Conservation (phyloP, 1,140 invertebrate species). For the Drosophila lacertosa region DNA sequence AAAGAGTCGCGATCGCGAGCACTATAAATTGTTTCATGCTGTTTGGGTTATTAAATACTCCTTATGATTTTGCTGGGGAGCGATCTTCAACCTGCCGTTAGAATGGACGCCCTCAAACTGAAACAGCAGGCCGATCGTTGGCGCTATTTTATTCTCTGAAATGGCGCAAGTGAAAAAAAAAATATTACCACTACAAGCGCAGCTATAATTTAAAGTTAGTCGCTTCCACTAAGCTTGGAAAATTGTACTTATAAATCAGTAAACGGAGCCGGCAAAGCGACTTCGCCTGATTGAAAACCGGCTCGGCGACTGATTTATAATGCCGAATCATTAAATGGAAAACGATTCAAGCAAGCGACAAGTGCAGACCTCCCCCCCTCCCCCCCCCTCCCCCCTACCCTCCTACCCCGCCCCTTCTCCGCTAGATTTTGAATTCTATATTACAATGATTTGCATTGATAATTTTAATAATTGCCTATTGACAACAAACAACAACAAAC, state of each 20-base stretch:
- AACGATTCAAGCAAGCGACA: conserved; percentile 27
- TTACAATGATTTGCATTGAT: conserved; percentile 59
- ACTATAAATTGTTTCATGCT: conserved; percentile 31
- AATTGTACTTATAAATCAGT: conserved; percentile 61
- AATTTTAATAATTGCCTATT: conserved; percentile 46
- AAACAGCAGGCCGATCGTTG: conserved; percentile 15
- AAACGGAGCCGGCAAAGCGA: conserved; percentile 39
- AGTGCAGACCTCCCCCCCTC: no score
- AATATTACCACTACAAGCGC: conserved; percentile 25
- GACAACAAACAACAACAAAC: conserved; percentile 39
- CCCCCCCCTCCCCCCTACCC: no score
- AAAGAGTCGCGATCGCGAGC: conserved; percentile 30
- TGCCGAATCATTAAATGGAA: conserved; percentile 66
- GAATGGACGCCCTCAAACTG: conserved; percentile 56
- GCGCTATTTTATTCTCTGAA: conserved; percentile 68
- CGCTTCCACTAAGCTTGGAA: conserved; percentile 33
- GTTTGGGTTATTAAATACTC: conserved; percentile 10
- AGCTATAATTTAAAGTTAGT: conserved; percentile 25
- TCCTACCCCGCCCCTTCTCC: not conserved
- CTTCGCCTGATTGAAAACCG: conserved; percentile 73
- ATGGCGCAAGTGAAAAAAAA: conserved; percentile 55
- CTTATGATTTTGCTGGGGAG: not conserved
- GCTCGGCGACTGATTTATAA: conserved; percentile 64
- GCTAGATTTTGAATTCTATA: not conserved
- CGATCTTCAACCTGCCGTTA: conserved; percentile 26